Conservation (phyloP, 2,113 vertebrate genomes). For the Catharus minimus region DNA sequence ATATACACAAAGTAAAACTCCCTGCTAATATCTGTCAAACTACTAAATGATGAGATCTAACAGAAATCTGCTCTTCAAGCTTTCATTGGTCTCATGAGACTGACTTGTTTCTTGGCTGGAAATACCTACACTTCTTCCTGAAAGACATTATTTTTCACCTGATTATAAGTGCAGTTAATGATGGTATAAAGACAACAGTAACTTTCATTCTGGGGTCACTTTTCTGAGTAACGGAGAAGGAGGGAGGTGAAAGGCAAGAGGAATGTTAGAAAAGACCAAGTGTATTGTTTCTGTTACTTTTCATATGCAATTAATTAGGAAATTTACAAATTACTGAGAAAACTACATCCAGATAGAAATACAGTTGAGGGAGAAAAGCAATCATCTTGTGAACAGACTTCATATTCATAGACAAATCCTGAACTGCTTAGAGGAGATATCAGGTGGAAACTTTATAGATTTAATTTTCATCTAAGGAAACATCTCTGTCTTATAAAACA, state of each 20-base stretch:
- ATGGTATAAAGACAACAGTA: neutral
- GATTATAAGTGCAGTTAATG: neutral
- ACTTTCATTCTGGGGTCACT: neutral
- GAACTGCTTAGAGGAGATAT: neutral
- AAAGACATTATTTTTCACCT: neutral
- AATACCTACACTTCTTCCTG: neutral
- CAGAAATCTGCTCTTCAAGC: neutral
- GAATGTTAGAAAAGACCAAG: neutral
- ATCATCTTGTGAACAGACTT: neutral
- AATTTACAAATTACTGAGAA: neutral
- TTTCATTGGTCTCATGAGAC: neutral
- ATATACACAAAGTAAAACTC: neutral
- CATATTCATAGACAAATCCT: neutral
- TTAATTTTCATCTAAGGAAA: neutral
- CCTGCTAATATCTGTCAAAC: neutral
- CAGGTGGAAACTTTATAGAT: neutral
- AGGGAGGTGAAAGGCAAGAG: neutral
- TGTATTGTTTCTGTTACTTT: neutral
- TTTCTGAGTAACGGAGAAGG: neutral
- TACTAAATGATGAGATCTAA: neutral
- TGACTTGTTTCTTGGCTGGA: neutral
- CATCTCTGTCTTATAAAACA: neutral
- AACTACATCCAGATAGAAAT: neutral
- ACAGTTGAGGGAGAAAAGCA: neutral
- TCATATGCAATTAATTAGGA: neutral